Percentiles rank a stretch among this genome's conserved stretches.
These are phyloP conservation scores for Ophion ellenae DNA, from an alignment of 2,888 invertebrate genomes.

Conservation along the genomic window DNA sequence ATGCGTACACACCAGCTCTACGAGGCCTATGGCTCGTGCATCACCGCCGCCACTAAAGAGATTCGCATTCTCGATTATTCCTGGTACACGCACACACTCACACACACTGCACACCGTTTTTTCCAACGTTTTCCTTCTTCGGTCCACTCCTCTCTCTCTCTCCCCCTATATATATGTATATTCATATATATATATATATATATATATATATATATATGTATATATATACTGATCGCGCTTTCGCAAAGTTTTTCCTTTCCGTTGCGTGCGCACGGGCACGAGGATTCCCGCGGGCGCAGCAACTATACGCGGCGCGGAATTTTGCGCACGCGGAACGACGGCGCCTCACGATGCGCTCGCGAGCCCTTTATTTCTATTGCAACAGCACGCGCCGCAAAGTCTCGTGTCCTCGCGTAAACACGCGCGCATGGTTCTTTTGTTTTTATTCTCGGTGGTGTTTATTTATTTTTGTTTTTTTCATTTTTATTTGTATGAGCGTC, in stretches of 20 bases:
- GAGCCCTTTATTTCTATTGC: not conserved
- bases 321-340: conserved; percentile 18
- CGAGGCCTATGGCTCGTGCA: conserved; percentile 39
- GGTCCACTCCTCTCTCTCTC: conserved; percentile 16
- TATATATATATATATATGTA: no score
- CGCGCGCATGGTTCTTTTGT: no score
- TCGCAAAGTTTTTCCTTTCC: conserved; percentile 48
- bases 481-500: not conserved
- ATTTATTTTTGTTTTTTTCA: no score
- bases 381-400: not conserved
- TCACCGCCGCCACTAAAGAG: conserved; percentile 55
- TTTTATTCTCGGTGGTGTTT: no score
- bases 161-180: not conserved
- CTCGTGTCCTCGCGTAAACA: no score
- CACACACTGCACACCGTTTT: conserved; percentile 32
- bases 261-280: conserved; percentile 21
- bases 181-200: no score
- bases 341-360: conserved; percentile 1
- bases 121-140: conserved; percentile 33
- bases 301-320: conserved; percentile 2
- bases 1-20: conserved; percentile 40
- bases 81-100: conserved; percentile 15
- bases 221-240: not conserved
- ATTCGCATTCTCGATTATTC: conserved; percentile 67
- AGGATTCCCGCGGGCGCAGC: conserved; percentile 5